Evolutionary conservation across 64 coral and sea anemone genomes (phyloP).

Genomic region (Dendrophyllia cribrosa): DNA sequence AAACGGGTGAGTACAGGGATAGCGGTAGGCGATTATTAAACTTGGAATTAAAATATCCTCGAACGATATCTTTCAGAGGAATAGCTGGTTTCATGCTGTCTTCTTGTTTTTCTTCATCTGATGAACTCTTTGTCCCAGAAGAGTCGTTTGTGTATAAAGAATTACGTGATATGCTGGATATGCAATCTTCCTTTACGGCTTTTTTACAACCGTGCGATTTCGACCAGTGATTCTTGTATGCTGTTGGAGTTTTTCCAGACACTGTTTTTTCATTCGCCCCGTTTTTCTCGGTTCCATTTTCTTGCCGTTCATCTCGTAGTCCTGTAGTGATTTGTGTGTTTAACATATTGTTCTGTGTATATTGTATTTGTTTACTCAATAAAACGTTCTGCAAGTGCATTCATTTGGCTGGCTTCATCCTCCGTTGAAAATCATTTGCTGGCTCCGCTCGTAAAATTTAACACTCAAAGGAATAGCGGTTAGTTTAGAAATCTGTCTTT

Average conservation of each 20-base stretch:
- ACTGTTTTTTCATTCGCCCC: background rate
- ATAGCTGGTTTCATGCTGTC: background rate
- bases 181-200: background rate
- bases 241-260: background rate
- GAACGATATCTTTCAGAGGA: background rate
- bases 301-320: background rate
- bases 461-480: too few species aligned
- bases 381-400: background rate
- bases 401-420: background rate
- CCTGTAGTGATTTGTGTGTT: conserved; percentile 10
- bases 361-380: background rate
- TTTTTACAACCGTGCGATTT: background rate
- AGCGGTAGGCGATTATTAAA: conserved; percentile 20
- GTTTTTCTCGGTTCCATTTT: background rate
- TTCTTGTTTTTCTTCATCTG: conserved; percentile 2
- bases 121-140: too few species aligned
- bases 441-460: too few species aligned
- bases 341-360: background rate
- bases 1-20: background rate
- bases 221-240: background rate
- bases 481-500: too few species aligned
- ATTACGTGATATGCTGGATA: background rate
- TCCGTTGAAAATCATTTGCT: background rate
- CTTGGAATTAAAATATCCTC: conserved; percentile 37
- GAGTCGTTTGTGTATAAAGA: background rate